Conservation (phyloP, 2,888 invertebrate genomes). For the Lycaena phlaeas region DNA sequence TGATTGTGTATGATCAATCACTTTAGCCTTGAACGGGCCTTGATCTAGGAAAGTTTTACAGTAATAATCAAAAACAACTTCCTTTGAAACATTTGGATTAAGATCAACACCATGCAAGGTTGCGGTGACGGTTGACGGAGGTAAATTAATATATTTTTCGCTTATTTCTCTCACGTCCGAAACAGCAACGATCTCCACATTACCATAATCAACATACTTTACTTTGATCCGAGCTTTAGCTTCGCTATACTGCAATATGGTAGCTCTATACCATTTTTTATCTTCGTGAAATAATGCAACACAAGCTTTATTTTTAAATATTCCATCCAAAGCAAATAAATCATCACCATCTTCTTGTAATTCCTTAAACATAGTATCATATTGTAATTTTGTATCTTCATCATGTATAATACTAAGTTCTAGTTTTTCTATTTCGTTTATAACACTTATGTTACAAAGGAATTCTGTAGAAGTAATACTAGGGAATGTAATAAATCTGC, state of each 20-base stretch:
- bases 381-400: conserved; percentile 47
- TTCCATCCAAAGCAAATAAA: conserved; percentile 53
- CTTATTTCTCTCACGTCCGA: conserved; percentile 61
- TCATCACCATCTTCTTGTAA: conserved; percentile 55
- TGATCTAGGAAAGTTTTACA: conserved; percentile 38
- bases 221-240: conserved; percentile 66
- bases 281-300: conserved; percentile 75
- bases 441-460: conserved; percentile 39
- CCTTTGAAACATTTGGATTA: conserved; percentile 38
- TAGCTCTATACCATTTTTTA: conserved; percentile 80
- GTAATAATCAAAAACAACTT: conserved; percentile 36
- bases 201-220: conserved; percentile 84
- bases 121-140: conserved; percentile 66
- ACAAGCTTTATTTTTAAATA: conserved; percentile 73
- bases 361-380: conserved; percentile 58
- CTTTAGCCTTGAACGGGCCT: conserved; percentile 42
- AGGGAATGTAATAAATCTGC: conserved; percentile 31
- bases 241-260: conserved; percentile 67
- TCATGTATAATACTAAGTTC: conserved; percentile 47
- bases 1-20: conserved; percentile 28
- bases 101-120: conserved; percentile 47
- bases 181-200: conserved; percentile 66
- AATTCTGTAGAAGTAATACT: conserved; percentile 32
- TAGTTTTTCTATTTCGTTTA: conserved; percentile 37
- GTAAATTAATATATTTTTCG: conserved; percentile 59